Conservation (phyloP, 2,888 invertebrate genomes). For the Napeogenes sylphis region DNA sequence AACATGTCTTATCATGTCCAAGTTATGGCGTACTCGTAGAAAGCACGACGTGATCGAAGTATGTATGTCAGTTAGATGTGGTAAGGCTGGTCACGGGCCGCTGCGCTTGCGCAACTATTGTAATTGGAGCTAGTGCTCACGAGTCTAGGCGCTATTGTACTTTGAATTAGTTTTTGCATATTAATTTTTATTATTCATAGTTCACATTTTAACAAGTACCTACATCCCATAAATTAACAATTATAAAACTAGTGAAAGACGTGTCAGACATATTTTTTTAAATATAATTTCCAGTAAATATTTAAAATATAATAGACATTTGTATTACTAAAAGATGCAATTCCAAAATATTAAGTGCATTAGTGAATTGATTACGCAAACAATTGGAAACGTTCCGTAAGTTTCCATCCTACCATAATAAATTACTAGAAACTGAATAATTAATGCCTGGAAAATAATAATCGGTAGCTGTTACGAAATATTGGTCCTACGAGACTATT, state of each 20-base stretch:
- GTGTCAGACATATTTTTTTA: no score
- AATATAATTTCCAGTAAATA: no score
- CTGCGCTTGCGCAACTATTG: constrained; percentile 43
- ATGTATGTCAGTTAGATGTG: constrained; percentile 34
- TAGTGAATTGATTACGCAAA: neutral
- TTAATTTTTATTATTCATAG: neutral
- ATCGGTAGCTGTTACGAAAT: no score
- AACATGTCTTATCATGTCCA: constrained; percentile 18
- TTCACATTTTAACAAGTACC: no score
- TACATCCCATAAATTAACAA: no score
- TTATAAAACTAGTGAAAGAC: no score
- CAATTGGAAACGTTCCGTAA: neutral
- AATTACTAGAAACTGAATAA: no score
- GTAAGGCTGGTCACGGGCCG: constrained; percentile 33
- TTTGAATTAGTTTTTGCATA: constrained; percentile 3
- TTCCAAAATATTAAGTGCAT: neutral
- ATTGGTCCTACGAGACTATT: no score
- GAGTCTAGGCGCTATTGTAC: constrained; percentile 9
- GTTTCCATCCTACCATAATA: neutral
- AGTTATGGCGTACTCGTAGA: constrained; percentile 13
- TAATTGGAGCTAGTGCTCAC: constrained; percentile 48
- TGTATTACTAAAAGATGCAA: neutral
- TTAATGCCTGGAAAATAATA: no score
- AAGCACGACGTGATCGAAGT: constrained; percentile 30
- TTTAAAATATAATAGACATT: no score